Conservation (phyloP, 1,140 invertebrate genomes). For the Drosophila quadrilineata region DNA sequence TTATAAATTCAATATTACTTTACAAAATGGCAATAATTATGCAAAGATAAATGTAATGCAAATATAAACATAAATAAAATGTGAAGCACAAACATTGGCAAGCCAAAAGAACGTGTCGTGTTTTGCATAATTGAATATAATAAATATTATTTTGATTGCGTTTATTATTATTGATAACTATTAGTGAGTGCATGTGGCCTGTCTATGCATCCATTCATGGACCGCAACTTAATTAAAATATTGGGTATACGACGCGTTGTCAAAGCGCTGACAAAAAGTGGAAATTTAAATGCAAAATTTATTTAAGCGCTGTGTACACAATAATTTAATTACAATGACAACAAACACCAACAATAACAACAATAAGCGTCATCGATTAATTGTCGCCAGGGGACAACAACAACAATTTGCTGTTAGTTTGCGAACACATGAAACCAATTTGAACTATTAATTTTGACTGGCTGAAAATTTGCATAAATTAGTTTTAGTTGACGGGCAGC, state of each 20-base stretch:
- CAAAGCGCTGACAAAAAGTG: conserved; percentile 1
- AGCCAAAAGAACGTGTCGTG: too few species aligned
- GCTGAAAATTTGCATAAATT: conserved; percentile 52
- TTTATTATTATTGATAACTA: conserved; percentile 41
- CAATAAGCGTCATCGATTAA: conserved; percentile 38
- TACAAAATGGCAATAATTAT: too few species aligned
- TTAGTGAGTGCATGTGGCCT: too few species aligned
- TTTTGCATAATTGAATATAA: conserved; percentile 57
- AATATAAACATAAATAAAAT: too few species aligned
- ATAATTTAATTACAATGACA: conserved; percentile 35
- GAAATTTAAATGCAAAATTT: conserved; percentile 6
- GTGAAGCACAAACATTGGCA: too few species aligned
- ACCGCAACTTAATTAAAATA: conserved; percentile 73
- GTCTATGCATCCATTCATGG: too few species aligned
- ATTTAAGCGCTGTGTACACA: conserved; percentile 10
- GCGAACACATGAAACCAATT: conserved; percentile 27
- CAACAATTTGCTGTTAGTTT: conserved; percentile 6
- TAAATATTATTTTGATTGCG: conserved; percentile 51
- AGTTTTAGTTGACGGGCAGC: conserved; percentile 35
- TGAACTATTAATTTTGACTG: conserved; percentile 43
- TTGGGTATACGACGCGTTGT: conserved; percentile 47
- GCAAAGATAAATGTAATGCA: neutral
- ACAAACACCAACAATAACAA: conserved; percentile 10
- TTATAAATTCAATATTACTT: too few species aligned
- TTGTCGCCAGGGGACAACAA: conserved; percentile 27